Conservation (phyloP, 2,113 vertebrate species). For the rabbit (Oryctolagus cuniculus) region mOryCun1.1 NC_091440.1:34406001-34406500, state of each 20-base stretch:
- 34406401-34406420: slow-evolving; percentile 56
- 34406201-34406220: slow-evolving; percentile 66
- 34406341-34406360: slow-evolving; percentile 25
- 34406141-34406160: slow-evolving; percentile 44
- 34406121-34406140: slow-evolving; percentile 61
- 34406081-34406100: slow-evolving; percentile 50
- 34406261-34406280: slow-evolving; percentile 70
- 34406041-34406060: slow-evolving; percentile 56
- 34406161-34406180: slow-evolving; percentile 63
- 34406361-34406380: slow-evolving; percentile 6
- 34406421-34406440: slow-evolving; percentile 70
- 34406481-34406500: slow-evolving; percentile 76
- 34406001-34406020: slow-evolving; percentile 61
- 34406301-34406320: not conserved
- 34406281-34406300: slow-evolving; percentile 61
- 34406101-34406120: slow-evolving; percentile 62
- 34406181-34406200: slow-evolving; percentile 57
- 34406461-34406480: slow-evolving; percentile 61
- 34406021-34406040: slow-evolving; percentile 41
- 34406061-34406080: slow-evolving; percentile 52
- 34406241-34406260: slow-evolving; percentile 79
- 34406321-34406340: slow-evolving; percentile 40
- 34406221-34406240: slow-evolving; percentile 77
- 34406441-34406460: slow-evolving; percentile 79
- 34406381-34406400: not conserved